A percentile compares a stretch with the other conserved stretches of the same genome.
These are phyloP conservation scores for Abscondita cerata DNA, from an alignment of 2,888 invertebrate species.

Conservation along the genomic window DNA sequence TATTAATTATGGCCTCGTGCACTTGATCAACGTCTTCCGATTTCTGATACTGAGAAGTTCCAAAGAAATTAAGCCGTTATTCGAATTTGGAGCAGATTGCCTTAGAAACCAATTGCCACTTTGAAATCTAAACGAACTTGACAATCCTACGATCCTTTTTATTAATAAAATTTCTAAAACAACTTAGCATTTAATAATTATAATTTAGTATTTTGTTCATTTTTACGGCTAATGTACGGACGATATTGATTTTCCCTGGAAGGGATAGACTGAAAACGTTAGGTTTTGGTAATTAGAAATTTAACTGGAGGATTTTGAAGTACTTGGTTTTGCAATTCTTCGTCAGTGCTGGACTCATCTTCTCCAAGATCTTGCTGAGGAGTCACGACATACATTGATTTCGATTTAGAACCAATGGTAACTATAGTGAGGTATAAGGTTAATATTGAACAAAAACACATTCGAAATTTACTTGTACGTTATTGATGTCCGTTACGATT, in stretches of 20 bases:
- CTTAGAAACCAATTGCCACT: slow-evolving; percentile 84
- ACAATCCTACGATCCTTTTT: slow-evolving; percentile 44
- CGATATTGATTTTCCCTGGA: slow-evolving; percentile 67
- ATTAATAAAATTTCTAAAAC: slow-evolving; percentile 52
- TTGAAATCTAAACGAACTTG: slow-evolving; percentile 46
- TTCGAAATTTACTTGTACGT: slow-evolving; percentile 46
- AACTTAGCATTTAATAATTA: slow-evolving; percentile 64
- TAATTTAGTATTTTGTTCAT: slow-evolving; percentile 5
- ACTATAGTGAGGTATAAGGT: slow-evolving; percentile 17
- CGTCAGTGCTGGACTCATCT: slow-evolving; percentile 56
- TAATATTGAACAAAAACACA: neutral
- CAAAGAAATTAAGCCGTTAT: slow-evolving; percentile 63
- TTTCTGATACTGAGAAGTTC: slow-evolving; percentile 46
- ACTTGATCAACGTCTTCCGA: slow-evolving; percentile 43
- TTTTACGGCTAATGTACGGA: slow-evolving; percentile 56
- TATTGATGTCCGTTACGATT: slow-evolving; percentile 45
- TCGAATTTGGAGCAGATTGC: slow-evolving; percentile 79
- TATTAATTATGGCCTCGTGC: slow-evolving; percentile 43
- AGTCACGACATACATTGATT: slow-evolving; percentile 66
- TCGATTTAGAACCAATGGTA: slow-evolving; percentile 22
- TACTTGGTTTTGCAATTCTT: slow-evolving; percentile 45
- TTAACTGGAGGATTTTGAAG: slow-evolving; percentile 49
- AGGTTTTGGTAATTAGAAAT: slow-evolving; percentile 59
- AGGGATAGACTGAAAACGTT: slow-evolving; percentile 80
- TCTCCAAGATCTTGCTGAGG: slow-evolving; percentile 85